phyloP scores from a whole-genome alignment of 2,888 invertebrate species.

The Carterocephalus palaemon region DNA sequence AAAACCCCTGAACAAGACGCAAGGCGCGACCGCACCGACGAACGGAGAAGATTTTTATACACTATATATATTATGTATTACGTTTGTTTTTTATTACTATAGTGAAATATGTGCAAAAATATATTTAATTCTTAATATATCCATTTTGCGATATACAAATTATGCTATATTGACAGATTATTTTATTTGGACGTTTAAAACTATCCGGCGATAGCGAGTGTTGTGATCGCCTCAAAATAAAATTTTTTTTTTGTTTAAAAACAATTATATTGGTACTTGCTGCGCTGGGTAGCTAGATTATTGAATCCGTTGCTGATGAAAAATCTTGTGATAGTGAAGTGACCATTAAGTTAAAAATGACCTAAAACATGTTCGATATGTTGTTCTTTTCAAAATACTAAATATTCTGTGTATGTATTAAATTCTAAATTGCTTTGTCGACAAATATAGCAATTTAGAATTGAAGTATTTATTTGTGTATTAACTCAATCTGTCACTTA shows the following conservation, averaged over 20 bases:
- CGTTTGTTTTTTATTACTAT: slow-evolving; percentile 28
- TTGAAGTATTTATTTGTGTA: not conserved
- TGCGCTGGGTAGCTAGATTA: not conserved
- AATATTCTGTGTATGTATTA: not conserved
- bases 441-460: too few relatives aligned
- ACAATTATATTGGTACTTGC: not conserved
- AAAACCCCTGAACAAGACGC: slow-evolving; percentile 61
- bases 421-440: not conserved
- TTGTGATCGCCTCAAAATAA: not conserved
- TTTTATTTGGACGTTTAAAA: slow-evolving; percentile 16
- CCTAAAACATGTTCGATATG: too few relatives aligned
- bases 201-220: slow-evolving; percentile 12
- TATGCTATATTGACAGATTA: slow-evolving; percentile 24
- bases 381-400: too few relatives aligned
- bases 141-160: slow-evolving; percentile 25
- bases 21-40: slow-evolving; percentile 26
- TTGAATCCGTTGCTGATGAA: slow-evolving; percentile 3
- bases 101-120: slow-evolving; percentile 38
- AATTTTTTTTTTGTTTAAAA: not conserved
- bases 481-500: slow-evolving; percentile 11
- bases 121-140: slow-evolving; percentile 37
- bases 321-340: not conserved
- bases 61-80: slow-evolving; percentile 27
- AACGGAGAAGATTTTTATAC: slow-evolving; percentile 33
- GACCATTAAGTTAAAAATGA: not conserved